phyloP scores from a whole-genome alignment of 2,113 vertebrate species.

The Toxotes jaculatrix region DNA sequence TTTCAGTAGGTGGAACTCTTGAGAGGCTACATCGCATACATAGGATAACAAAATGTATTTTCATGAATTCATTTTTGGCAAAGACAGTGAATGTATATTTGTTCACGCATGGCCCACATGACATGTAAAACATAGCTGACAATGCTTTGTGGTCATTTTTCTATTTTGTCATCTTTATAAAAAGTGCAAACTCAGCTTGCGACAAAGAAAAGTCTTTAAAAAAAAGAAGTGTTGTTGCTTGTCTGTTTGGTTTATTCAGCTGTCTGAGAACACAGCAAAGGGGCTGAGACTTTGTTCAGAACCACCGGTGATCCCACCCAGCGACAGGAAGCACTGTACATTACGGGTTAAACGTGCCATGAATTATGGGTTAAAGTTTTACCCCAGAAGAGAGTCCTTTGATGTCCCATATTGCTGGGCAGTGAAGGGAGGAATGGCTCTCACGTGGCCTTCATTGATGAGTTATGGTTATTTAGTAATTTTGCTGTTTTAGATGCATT shows the following conservation, averaged over 20 bases:
- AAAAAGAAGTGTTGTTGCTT: background rate
- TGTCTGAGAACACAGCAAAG: background rate
- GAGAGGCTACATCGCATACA: no score
- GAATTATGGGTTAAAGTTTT: constrained; percentile 55
- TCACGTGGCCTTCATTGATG: constrained; percentile 45
- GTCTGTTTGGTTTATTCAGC: constrained; percentile 18
- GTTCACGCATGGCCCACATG: background rate
- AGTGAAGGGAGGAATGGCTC: constrained; percentile 38
- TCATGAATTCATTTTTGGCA: background rate
- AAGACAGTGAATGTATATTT: background rate
- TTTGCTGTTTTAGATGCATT: constrained; percentile 20
- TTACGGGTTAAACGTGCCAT: constrained; percentile 46
- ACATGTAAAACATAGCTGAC: background rate
- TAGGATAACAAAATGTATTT: no score
- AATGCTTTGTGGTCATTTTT: no score
- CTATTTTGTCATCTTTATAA: no score
- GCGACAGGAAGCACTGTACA: constrained; percentile 45
- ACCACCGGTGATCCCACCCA: constrained; percentile 53
- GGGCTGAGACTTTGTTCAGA: constrained; percentile 4
- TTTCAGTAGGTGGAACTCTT: background rate
- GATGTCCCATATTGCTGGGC: constrained; percentile 39
- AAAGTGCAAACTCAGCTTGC: background rate
- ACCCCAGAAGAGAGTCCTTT: constrained; percentile 43
- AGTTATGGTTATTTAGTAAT: constrained; percentile 35
- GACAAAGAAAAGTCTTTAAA: background rate